Evolutionary conservation across 2,888 invertebrate species (phyloP), one percentile per base, ranked within the genome.

Genomic region (Malthinus flaveolus): DNA sequence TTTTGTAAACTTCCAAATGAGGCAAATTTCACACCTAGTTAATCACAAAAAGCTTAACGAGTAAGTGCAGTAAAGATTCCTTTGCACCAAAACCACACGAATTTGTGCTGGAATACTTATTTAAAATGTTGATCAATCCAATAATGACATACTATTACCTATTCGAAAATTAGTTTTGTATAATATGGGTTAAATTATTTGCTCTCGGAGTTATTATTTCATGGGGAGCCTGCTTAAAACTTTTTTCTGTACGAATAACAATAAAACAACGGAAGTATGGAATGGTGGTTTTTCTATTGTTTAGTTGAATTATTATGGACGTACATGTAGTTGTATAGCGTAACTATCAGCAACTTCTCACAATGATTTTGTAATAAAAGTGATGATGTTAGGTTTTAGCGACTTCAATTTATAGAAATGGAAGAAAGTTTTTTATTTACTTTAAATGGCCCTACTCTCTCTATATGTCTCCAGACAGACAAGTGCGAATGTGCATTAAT

Each of bases 251-350:
- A 39, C 15, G 15, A 42, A 48, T 56, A 36, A 42, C 48, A 57
- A 56, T 55, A 61, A 62, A 63, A 50, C 48, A 65, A 60, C 64
- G 67, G 67, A 67, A 67, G 49, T 56, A 66, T 59, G 66, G 53
- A 56, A 48, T 59, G 59, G 61, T 66, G 63, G 53, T 51, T 62
- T 52, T 47, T 61, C 57, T 23, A 65, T 66, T 66, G 64, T 65
- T 56, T 59, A 57, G 36, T 58, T 11, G 23, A 49, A 54, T n/a
- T 15, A 42, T 42, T 42, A 42, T 23, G 39, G n/a, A 42, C 13
- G 39, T 15, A 42, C 15, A 23, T 12, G 5, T 23, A 23, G 23
- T 23, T 23, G 23, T 23, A 23, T 23, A 23, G 23, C 23, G 5
- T 23, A n/a, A n/a, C n/a, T n/a, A n/a, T n/a, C n/a, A n/a, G n/a